Evolutionary conservation across 2,113 vertebrate genomes (phyloP).

Genomic region (Phaetusa simplex): DNA sequence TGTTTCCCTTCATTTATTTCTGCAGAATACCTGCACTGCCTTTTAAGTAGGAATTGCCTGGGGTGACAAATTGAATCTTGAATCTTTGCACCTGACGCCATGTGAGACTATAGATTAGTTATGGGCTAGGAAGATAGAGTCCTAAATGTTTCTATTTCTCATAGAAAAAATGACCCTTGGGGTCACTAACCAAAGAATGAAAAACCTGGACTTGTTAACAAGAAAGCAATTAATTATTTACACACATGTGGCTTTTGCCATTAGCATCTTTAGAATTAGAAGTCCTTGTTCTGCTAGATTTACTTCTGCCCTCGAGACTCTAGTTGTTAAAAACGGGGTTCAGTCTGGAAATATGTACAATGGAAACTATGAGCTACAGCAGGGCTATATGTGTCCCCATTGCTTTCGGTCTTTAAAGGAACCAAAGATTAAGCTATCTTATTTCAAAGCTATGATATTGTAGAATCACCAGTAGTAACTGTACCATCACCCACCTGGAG

Average conservation of each 20-base stretch:
- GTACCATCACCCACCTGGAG: background rate
- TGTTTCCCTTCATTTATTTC: constrained; percentile 58
- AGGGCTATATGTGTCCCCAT: background rate
- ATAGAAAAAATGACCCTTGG: constrained; percentile 34
- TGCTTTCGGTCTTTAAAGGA: background rate
- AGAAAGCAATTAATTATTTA: constrained; percentile 74
- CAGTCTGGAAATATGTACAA: background rate
- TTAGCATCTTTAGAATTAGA: constrained; percentile 31
- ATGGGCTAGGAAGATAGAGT: constrained; percentile 61
- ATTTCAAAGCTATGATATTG: background rate
- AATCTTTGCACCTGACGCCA: constrained; percentile 70
- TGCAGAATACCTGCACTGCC: constrained; percentile 48
- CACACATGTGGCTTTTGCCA: constrained; percentile 27
- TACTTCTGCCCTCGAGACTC: background rate
- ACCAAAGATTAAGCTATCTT: background rate
- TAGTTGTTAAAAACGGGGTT: background rate
- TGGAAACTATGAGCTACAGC: background rate
- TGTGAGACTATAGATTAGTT: constrained; percentile 73
- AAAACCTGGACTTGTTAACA: constrained; percentile 55
- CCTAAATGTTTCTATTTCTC: constrained; percentile 57
- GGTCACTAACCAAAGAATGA: constrained; percentile 45
- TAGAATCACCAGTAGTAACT: background rate
- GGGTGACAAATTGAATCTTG: constrained; percentile 67
- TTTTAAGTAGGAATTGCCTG: constrained; percentile 62
- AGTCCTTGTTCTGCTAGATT: constrained; percentile 28